Conservation (phyloP, 2,888 invertebrate species). For the Epirrhoe tristata region DNA sequence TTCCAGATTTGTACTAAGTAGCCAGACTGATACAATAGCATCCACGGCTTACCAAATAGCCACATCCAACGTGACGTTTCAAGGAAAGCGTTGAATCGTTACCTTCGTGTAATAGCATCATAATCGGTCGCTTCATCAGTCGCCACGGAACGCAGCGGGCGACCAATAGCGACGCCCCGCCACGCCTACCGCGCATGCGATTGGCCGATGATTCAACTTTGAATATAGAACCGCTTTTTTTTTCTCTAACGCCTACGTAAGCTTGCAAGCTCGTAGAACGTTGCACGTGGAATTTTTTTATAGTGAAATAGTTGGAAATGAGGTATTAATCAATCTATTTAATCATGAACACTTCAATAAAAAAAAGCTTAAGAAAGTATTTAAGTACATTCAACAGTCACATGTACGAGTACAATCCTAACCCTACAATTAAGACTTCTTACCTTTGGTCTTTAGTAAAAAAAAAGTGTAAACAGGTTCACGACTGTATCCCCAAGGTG, state of each 20-base stretch:
- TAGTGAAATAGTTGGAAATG: not conserved
- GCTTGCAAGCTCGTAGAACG: constrained; percentile 52
- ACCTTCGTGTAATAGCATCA: constrained; percentile 67
- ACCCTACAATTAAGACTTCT: too few species aligned
- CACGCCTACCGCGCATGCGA: constrained; percentile 79
- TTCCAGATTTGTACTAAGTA: not conserved
- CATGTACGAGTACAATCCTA: too few species aligned
- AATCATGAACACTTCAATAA: not conserved
- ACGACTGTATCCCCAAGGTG: too few species aligned
- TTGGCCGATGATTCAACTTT: constrained; percentile 78
- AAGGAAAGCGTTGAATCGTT: constrained; percentile 47
- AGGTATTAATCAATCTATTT: not conserved
- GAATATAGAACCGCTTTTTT: constrained; percentile 83
- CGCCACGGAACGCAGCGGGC: constrained; percentile 50
- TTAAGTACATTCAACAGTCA: too few species aligned
- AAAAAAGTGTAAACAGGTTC: too few species aligned
- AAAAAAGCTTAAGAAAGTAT: too few species aligned
- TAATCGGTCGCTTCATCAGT: constrained; percentile 73
- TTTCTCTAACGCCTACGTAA: constrained; percentile 82
- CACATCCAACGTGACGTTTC: constrained; percentile 32
- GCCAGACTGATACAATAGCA: constrained; percentile 13
- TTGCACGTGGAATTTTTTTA: constrained; percentile 23
- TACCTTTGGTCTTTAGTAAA: too few species aligned
- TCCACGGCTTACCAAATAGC: constrained; percentile 10
- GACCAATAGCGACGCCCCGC: constrained; percentile 71